These are phyloP conservation scores for Vipera ursinii DNA, from an alignment of 2,797 vertebrate genomes.

Conservation along the genomic window DNA sequence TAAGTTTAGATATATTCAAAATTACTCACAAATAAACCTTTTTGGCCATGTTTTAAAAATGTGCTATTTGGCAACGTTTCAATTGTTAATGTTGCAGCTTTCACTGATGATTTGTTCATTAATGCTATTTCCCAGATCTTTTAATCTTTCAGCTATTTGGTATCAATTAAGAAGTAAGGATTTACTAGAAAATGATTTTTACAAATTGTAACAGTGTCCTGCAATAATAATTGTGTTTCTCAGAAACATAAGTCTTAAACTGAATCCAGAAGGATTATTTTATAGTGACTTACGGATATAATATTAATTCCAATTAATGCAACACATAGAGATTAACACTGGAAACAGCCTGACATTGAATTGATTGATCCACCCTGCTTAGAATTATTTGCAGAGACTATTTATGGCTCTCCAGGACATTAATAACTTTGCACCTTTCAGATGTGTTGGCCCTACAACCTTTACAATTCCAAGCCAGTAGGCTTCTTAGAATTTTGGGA, in stretches of 20 bases:
- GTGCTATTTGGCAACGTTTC: background rate
- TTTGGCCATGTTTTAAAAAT: background rate
- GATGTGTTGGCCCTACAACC: background rate
- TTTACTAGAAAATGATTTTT: constrained; percentile 29
- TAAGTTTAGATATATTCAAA: background rate
- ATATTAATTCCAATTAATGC: constrained; percentile 22
- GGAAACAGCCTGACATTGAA: background rate
- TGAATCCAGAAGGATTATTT: constrained; percentile 7
- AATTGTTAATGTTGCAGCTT: background rate
- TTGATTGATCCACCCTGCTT: background rate
- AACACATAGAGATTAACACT: background rate
- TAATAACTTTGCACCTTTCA: background rate
- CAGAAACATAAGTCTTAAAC: constrained; percentile 21
- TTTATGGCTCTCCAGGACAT: background rate
- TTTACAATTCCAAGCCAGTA: background rate
- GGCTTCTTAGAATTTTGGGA: background rate
- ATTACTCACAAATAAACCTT: background rate
- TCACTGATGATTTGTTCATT: constrained; percentile 14
- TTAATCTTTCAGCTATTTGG: constrained; percentile 14
- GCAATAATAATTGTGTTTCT: background rate
- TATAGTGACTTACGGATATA: background rate
- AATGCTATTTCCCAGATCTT: constrained; percentile 10
- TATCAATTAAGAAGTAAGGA: constrained; percentile 14
- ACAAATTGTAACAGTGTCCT: background rate
- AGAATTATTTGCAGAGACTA: background rate